Conservation (phyloP, 2,113 vertebrate genomes). For the Chaetorhynchus papuensis region DNA sequence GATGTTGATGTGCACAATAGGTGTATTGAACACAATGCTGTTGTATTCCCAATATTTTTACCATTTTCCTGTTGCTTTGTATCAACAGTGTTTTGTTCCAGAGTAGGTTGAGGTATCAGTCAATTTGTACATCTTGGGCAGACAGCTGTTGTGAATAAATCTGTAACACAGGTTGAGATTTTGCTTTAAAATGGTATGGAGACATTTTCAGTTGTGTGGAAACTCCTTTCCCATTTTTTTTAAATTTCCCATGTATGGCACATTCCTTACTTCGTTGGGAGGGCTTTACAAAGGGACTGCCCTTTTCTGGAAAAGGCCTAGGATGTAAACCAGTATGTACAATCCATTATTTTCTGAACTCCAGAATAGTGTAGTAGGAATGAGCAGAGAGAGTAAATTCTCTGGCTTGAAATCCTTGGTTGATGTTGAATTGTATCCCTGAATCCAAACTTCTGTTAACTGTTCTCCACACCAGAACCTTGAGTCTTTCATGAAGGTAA, state of each 20-base stretch:
- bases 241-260: background rate
- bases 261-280: background rate
- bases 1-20: background rate
- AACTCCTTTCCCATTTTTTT: background rate
- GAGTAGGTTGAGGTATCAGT: background rate
- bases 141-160: background rate
- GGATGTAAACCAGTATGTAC: background rate
- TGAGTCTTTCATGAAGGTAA: background rate
- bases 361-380: background rate
- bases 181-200: background rate
- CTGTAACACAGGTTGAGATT: background rate
- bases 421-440: background rate
- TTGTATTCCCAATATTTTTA: background rate
- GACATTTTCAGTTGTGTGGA: background rate
- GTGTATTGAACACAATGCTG: background rate
- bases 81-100: background rate
- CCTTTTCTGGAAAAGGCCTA: background rate
- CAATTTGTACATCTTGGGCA: background rate
- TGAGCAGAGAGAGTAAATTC: background rate
- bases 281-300: background rate
- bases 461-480: background rate
- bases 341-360: background rate
- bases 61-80: background rate
- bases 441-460: background rate
- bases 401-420: background rate